Evolutionary conservation across 2,797 vertebrate species (phyloP).

Genomic region (Margarornis squamiger): DNA sequence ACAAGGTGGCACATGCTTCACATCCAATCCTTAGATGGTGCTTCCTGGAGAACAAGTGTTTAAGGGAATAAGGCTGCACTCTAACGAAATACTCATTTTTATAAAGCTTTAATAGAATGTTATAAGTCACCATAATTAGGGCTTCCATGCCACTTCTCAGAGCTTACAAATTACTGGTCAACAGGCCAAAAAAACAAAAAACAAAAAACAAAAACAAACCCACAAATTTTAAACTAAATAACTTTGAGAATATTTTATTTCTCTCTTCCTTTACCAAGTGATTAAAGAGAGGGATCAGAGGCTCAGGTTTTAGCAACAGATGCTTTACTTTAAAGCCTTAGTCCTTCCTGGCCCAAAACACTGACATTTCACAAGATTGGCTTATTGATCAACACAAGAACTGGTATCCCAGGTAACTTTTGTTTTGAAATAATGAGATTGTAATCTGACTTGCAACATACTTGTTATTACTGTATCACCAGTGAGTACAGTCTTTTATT

Average conservation of each 20-base stretch:
- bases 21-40: not conserved
- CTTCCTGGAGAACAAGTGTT: not conserved
- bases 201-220: not conserved
- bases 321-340: not conserved
- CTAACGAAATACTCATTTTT: not conserved
- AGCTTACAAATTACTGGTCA: not conserved
- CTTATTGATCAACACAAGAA: constrained; percentile 8
- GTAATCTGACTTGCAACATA: constrained; percentile 10
- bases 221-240: not conserved
- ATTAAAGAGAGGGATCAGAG: not conserved
- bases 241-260: not conserved
- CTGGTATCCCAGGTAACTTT: not conserved
- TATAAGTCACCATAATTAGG: not conserved
- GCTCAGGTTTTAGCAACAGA: constrained; percentile 13
- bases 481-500: not conserved
- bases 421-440: constrained; percentile 1
- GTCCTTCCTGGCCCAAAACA: not conserved
- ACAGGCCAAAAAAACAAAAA: not conserved
- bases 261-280: not conserved
- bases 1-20: not conserved
- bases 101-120: not conserved
- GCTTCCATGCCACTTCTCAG: not conserved
- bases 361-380: not conserved
- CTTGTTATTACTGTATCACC: not conserved
- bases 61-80: not conserved